Evolutionary conservation across 2,888 invertebrate species (phyloP).

Genomic region (Cheilosia pagana): DNA sequence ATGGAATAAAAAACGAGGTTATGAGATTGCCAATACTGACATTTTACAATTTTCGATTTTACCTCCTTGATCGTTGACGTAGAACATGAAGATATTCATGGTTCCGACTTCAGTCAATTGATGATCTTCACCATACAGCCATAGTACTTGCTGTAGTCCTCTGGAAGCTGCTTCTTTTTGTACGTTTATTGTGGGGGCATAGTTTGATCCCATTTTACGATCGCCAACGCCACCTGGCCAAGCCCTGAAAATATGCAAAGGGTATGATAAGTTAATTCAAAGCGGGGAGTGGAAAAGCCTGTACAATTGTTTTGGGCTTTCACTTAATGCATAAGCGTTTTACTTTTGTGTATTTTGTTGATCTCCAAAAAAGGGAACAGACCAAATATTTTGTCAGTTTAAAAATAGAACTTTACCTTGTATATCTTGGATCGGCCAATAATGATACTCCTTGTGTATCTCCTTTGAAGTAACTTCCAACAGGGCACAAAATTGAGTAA

Average conservation of each 20-base stretch:
- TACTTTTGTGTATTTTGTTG: neutral
- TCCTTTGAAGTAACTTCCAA: slow-evolving; percentile 94
- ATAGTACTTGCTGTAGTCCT: slow-evolving; percentile 97
- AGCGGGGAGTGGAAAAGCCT: neutral
- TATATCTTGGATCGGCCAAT: slow-evolving; percentile 95
- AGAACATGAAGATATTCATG: slow-evolving; percentile 98
- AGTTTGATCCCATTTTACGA: slow-evolving; percentile 97
- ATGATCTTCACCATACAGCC: slow-evolving; percentile 97
- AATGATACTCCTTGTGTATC: slow-evolving; percentile 89
- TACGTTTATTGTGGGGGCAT: slow-evolving; percentile 93
- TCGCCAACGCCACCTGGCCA: slow-evolving; percentile 98
- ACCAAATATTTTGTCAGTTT: neutral
- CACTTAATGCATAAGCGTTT: neutral
- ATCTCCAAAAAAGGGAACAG: neutral
- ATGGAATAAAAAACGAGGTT: neutral
- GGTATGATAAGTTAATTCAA: neutral
- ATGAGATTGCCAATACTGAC: too few relatives aligned
- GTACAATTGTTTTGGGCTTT: too few relatives aligned
- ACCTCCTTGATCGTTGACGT: slow-evolving; percentile 96
- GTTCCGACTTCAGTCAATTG: slow-evolving; percentile 98
- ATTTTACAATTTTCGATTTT: slow-evolving; percentile 76
- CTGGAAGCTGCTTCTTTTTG: slow-evolving; percentile 90
- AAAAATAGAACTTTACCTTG: slow-evolving; percentile 80
- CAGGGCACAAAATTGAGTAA: slow-evolving; percentile 96
- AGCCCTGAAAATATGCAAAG: slow-evolving; percentile 84